Evolutionary conservation across 2,888 invertebrate genomes (phyloP).

Genomic region (Synanthedon vespiformis): DNA sequence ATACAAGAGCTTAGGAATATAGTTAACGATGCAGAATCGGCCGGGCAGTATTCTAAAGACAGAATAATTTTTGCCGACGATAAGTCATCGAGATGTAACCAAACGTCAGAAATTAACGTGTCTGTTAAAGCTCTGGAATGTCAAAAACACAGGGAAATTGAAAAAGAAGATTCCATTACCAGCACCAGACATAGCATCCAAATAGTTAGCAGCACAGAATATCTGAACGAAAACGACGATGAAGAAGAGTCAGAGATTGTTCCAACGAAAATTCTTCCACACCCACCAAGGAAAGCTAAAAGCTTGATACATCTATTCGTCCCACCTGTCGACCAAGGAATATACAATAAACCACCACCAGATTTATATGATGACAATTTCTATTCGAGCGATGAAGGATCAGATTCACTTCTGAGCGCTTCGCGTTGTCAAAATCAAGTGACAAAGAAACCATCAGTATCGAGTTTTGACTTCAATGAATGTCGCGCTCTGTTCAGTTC

Average conservation of each 20-base stretch:
- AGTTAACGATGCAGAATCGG: conserved; percentile 85
- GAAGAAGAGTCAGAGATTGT: conserved; percentile 77
- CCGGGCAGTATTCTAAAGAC: conserved; percentile 71
- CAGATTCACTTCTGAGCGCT: conserved; percentile 77
- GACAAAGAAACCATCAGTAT: conserved; percentile 38
- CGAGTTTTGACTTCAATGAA: conserved; percentile 57
- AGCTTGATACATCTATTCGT: conserved; percentile 78
- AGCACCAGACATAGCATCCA: conserved; percentile 66
- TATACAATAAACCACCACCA: conserved; percentile 64
- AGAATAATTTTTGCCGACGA: conserved; percentile 33
- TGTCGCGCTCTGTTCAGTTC: conserved; percentile 72
- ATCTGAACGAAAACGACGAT: conserved; percentile 58
- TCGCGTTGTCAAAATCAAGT: conserved; percentile 61
- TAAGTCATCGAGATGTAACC: conserved; percentile 47
- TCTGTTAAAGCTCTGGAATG: conserved; percentile 40
- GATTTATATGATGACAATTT: conserved; percentile 69
- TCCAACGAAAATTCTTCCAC: conserved; percentile 82
- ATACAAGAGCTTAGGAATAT: conserved; percentile 88
- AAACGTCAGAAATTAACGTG: conserved; percentile 53
- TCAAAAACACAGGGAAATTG: conserved; percentile 40
- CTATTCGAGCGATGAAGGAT: conserved; percentile 76
- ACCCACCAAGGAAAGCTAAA: conserved; percentile 82
- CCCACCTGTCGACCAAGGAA: conserved; percentile 70
- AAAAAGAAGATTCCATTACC: conserved; percentile 67
- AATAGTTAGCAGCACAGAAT: conserved; percentile 57